Percentiles rank a stretch among this genome's conserved stretches.
phyloP scores from a whole-genome alignment of 2,888 invertebrate species.

The Sinodicranocentrus sp. region DNA sequence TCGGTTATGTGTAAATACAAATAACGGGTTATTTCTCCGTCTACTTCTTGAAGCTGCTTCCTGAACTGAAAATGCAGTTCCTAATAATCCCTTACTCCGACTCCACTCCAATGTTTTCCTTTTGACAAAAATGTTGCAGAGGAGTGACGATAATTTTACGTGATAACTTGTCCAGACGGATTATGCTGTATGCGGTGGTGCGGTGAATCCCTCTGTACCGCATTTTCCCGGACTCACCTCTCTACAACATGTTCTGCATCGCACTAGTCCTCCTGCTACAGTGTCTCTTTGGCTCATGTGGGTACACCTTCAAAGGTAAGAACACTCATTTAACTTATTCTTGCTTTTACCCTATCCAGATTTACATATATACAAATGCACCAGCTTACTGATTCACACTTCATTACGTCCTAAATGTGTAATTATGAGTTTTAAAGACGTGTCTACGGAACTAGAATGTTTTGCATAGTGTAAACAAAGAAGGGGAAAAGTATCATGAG shows the following conservation, averaged over 20 bases:
- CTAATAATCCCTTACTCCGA: slow-evolving; percentile 42
- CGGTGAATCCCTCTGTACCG: slow-evolving; percentile 76
- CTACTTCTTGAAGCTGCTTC: slow-evolving; percentile 28
- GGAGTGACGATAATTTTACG: slow-evolving; percentile 75
- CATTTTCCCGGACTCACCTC: slow-evolving; percentile 76
- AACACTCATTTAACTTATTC: too few species aligned
- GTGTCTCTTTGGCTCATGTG: slow-evolving; percentile 77
- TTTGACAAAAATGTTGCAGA: slow-evolving; percentile 71
- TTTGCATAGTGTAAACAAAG: not conserved
- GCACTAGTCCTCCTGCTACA: slow-evolving; percentile 77
- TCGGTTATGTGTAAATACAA: slow-evolving; percentile 46
- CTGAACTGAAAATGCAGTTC: slow-evolving; percentile 58
- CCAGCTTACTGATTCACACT: slow-evolving; percentile 8
- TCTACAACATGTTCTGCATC: slow-evolving; percentile 77
- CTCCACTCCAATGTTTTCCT: slow-evolving; percentile 58
- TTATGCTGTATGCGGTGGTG: slow-evolving; percentile 76
- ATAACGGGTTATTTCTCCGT: slow-evolving; percentile 28
- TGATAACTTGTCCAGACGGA: slow-evolving; percentile 74
- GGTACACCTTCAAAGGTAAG: slow-evolving; percentile 77
- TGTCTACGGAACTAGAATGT: not conserved
- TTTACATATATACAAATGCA: not conserved
- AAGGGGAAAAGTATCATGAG: not conserved
- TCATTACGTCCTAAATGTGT: not conserved
- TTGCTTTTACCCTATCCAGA: not conserved
- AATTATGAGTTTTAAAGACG: slow-evolving; percentile 18